These are phyloP conservation scores for Sebastes elongatus DNA, from an alignment of 2,797 vertebrate species.

Conservation along the genomic window DNA sequence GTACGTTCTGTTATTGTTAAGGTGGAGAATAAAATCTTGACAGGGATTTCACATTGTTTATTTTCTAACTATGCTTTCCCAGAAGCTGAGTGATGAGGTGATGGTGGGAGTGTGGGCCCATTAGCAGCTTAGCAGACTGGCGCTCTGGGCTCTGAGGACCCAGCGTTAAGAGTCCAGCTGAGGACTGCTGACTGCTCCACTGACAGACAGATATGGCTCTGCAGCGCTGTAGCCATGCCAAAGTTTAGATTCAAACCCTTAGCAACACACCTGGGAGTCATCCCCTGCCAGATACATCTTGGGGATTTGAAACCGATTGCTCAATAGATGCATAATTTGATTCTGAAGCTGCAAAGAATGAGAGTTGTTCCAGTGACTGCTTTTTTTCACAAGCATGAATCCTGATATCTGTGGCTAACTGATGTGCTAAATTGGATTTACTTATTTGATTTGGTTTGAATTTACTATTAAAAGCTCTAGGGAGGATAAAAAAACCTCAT, in stretches of 20 bases:
- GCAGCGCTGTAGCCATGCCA: slow-evolving; percentile 2
- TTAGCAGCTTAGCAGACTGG: slow-evolving; percentile 43
- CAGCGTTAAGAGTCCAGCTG: slow-evolving; percentile 30
- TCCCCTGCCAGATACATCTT: not conserved
- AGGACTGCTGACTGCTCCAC: slow-evolving; percentile 3
- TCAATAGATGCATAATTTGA: slow-evolving; percentile 32
- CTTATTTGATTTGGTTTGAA: slow-evolving; percentile 4
- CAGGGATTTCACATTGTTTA: slow-evolving; percentile 2
- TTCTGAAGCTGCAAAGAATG: not conserved
- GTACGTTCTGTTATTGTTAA: not conserved
- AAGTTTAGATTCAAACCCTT: slow-evolving; percentile 30
- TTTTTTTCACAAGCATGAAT: slow-evolving; percentile 5
- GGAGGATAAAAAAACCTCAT: not conserved
- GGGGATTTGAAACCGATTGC: not conserved
- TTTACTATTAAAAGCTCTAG: not conserved
- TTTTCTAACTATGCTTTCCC: slow-evolving; percentile 22
- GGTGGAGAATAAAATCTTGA: not conserved
- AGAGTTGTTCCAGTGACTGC: not conserved
- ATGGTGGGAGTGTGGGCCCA: slow-evolving; percentile 31
- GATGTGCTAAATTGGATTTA: slow-evolving; percentile 14
- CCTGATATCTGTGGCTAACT: not conserved
- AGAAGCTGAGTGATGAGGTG: slow-evolving; percentile 55
- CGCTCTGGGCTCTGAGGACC: slow-evolving; percentile 30
- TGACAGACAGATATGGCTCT: slow-evolving; percentile 17
- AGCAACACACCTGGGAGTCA: slow-evolving; percentile 32